Percentiles rank a stretch among this genome's conserved stretches.
phyloP scores from a whole-genome alignment of 2,888 invertebrate genomes.

The Epistrophe grossulariae region DNA sequence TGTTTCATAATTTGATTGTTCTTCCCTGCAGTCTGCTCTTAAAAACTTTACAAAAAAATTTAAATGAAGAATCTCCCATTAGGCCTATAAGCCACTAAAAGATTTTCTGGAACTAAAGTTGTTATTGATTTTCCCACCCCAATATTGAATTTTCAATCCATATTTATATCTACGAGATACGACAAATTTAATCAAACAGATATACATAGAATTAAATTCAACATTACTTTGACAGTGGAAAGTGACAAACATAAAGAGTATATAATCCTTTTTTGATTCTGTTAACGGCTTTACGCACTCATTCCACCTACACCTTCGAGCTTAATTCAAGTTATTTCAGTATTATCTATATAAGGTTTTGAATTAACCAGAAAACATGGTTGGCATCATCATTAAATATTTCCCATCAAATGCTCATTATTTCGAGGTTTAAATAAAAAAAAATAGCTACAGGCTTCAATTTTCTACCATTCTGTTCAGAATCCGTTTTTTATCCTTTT shows the following conservation, averaged over 20 bases:
- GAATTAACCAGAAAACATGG: conserved; percentile 18
- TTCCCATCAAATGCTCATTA: background rate
- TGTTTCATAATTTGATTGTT: too few species aligned
- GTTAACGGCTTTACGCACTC: conserved; percentile 48
- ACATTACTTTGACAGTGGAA: background rate
- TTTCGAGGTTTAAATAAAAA: background rate
- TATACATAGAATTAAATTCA: background rate
- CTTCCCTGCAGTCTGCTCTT: too few species aligned
- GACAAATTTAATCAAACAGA: background rate
- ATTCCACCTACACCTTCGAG: conserved; percentile 13
- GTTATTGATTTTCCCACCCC: too few species aligned
- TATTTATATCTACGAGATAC: too few species aligned
- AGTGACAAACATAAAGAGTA: background rate
- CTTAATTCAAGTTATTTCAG: conserved; percentile 49
- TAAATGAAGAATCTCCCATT: too few species aligned
- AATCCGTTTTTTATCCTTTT: background rate
- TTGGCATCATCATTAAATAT: conserved; percentile 5
- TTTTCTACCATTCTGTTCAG: background rate
- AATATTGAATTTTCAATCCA: too few species aligned
- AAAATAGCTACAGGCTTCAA: conserved; percentile 7
- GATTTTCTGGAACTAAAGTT: too few species aligned
- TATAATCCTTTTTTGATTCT: conserved; percentile 41
- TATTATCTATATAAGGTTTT: conserved; percentile 51
- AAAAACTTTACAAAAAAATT: too few species aligned
- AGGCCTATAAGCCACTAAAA: too few species aligned